Conservation (phyloP, 2,888 invertebrate genomes). For the Tinea trinotella region DNA sequence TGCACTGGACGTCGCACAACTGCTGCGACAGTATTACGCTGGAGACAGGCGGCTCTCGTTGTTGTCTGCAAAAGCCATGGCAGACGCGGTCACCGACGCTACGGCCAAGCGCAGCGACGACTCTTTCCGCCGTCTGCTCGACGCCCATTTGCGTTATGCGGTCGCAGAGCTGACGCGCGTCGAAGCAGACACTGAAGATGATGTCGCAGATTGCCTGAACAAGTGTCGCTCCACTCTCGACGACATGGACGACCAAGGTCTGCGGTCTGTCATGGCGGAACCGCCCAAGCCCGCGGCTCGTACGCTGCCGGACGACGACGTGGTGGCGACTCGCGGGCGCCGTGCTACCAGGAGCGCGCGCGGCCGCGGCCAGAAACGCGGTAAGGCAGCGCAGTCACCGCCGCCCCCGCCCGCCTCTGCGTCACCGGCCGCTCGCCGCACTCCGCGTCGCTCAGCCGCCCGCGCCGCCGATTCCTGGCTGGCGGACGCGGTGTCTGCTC, state of each 20-base stretch:
- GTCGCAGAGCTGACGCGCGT: constrained; percentile 26
- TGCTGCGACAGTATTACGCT: constrained; percentile 55
- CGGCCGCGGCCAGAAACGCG: constrained; percentile 10
- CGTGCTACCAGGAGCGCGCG: constrained; percentile 15
- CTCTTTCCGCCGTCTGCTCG: constrained; percentile 53
- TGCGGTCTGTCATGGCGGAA: background rate
- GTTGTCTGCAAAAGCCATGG: constrained; percentile 39
- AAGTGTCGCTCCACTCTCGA: constrained; percentile 37
- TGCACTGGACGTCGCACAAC: constrained; percentile 27
- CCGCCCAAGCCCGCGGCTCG: background rate
- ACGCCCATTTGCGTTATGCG: constrained; percentile 46
- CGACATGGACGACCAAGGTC: constrained; percentile 27
- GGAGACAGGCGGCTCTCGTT: constrained; percentile 29
- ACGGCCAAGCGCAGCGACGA: constrained; percentile 57
- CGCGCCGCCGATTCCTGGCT: constrained; percentile 21
- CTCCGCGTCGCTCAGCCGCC: constrained; percentile 24
- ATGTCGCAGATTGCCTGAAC: constrained; percentile 45
- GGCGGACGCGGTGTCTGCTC: constrained; percentile 18
- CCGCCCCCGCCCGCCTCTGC: constrained; percentile 27
- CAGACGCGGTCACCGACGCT: constrained; percentile 36
- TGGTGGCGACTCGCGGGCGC: background rate
- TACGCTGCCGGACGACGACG: background rate
- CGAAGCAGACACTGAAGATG: constrained; percentile 51
- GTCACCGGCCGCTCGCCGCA: constrained; percentile 34
- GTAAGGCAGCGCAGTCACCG: constrained; percentile 22